Evolutionary conservation across 1,140 invertebrate species (phyloP).

Genomic region (Agrypnia vestita): DNA sequence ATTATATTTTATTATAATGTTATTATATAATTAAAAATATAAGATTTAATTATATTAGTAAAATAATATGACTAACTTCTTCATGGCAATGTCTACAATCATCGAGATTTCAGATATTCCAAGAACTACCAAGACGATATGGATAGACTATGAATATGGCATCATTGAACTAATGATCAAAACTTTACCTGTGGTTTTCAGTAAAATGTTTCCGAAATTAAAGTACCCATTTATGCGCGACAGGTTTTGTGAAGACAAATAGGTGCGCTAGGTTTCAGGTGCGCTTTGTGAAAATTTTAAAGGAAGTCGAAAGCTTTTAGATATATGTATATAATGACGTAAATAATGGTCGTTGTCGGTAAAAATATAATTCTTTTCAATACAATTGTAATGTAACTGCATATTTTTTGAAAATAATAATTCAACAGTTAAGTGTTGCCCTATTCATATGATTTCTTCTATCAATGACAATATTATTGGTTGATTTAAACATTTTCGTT

Average conservation of each 20-base stretch:
- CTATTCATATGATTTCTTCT: too few species aligned
- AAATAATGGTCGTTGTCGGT: background rate
- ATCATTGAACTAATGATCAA: slow-evolving; percentile 12
- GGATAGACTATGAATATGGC: background rate
- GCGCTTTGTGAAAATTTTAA: background rate
- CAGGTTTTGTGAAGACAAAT: slow-evolving; percentile 12
- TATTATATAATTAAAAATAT: too few species aligned
- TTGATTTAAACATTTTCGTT: too few species aligned
- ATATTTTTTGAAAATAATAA: background rate
- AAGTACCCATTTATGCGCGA: background rate
- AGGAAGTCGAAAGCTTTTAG: background rate
- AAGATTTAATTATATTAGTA: too few species aligned
- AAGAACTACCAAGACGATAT: background rate
- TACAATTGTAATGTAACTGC: too few species aligned
- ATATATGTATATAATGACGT: background rate
- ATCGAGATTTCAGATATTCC: background rate
- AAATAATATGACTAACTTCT: too few species aligned
- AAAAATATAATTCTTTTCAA: background rate
- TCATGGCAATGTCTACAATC: too few species aligned
- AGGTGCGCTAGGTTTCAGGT: background rate
- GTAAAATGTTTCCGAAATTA: background rate
- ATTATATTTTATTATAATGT: too few species aligned
- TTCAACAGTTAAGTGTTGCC: too few species aligned
- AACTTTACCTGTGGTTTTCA: slow-evolving; percentile 27
- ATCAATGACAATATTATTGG: too few species aligned